Evolutionary conservation across 2,113 vertebrate species (phyloP).

Genomic region (Vulpes ferrilata): DNA sequence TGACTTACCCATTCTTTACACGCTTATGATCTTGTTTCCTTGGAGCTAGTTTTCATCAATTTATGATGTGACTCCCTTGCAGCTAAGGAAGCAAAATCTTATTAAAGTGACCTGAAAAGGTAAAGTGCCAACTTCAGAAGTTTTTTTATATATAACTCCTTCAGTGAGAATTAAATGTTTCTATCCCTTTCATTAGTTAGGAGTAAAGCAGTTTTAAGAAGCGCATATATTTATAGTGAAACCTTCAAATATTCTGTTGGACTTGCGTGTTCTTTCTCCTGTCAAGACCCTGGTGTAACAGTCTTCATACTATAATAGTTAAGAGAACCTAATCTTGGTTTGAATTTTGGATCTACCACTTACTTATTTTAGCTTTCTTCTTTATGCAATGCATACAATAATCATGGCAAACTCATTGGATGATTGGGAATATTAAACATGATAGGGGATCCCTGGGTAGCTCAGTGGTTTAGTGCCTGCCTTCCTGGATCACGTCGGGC

Average conservation of each 20-base stretch:
- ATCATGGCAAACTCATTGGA: neutral
- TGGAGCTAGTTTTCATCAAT: constrained; percentile 83
- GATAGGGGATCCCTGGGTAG: no score
- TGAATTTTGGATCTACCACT: neutral
- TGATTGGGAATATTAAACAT: neutral
- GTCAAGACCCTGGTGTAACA: neutral
- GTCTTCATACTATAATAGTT: neutral
- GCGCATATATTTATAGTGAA: neutral
- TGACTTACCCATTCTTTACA: constrained; percentile 82
- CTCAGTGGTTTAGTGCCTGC: no score
- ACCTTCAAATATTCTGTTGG: neutral
- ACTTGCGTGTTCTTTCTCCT: neutral
- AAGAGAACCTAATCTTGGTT: neutral
- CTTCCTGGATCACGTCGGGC: no score
- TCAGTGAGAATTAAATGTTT: neutral
- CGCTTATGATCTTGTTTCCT: constrained; percentile 81
- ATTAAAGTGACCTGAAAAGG: constrained; percentile 68
- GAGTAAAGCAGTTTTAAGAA: neutral
- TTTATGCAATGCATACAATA: neutral
- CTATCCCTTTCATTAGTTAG: neutral
- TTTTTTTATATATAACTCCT: constrained; percentile 27
- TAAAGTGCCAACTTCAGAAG: neutral
- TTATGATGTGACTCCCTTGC: constrained; percentile 80
- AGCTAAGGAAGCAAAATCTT: constrained; percentile 71
- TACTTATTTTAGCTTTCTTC: neutral